phyloP scores from a whole-genome alignment of 2,113 vertebrate species.

The Monopterus albus region DNA sequence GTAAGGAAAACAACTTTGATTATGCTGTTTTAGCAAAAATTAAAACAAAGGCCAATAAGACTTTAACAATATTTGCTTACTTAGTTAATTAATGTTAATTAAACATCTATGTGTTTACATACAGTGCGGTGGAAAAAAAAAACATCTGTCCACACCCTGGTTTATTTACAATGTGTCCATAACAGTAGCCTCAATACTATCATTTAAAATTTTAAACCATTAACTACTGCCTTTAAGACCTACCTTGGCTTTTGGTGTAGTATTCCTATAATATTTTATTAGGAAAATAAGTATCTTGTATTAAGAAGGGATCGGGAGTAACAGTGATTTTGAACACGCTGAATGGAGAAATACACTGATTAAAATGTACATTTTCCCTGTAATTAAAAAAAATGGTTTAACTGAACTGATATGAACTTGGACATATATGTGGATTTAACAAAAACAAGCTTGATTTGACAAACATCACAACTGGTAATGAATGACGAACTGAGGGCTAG shows the following conservation, averaged over 20 bases:
- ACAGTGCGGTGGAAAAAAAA: conserved; percentile 20
- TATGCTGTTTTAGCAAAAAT: too few relatives aligned
- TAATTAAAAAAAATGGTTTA: background rate
- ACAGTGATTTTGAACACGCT: background rate
- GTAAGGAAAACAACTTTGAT: too few relatives aligned
- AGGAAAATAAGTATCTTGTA: background rate
- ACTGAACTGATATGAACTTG: background rate
- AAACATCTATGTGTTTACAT: background rate
- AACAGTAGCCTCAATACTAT: background rate
- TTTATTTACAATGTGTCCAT: background rate
- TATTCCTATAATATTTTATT: background rate
- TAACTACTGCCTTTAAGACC: background rate
- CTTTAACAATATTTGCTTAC: too few relatives aligned
- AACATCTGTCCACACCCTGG: conserved; percentile 27
- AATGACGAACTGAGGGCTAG: background rate
- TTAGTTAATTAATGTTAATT: too few relatives aligned
- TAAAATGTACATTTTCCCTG: background rate
- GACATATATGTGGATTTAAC: background rate
- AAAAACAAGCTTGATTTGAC: conserved; percentile 12
- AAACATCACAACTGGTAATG: conserved; percentile 6
- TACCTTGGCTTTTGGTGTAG: background rate
- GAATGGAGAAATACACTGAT: background rate
- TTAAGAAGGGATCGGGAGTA: background rate
- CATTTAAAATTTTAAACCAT: background rate
- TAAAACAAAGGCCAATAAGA: too few relatives aligned